These are phyloP conservation scores for Lindbergichthys nudifrons DNA, from an alignment of 2,797 vertebrate species.

Conservation along the genomic window DNA sequence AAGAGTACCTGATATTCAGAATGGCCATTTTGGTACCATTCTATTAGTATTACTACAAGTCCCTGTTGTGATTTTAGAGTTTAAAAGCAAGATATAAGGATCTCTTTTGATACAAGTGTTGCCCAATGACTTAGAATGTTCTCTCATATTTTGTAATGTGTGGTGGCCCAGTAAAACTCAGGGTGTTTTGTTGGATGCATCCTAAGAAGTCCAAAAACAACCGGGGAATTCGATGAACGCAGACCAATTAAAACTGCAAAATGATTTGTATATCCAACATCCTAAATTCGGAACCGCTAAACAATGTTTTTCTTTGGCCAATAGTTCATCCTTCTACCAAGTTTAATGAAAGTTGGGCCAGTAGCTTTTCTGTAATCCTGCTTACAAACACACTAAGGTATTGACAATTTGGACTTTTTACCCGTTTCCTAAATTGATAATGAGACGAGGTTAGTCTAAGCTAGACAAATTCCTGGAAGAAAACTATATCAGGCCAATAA, in stretches of 20 bases:
- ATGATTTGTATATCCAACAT: too few species aligned
- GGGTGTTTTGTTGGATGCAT: too few species aligned
- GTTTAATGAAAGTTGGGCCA: too few species aligned
- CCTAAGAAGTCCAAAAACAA: not conserved
- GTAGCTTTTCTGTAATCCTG: too few species aligned
- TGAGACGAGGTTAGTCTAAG: not conserved
- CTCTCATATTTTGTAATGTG: too few species aligned
- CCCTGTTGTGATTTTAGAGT: not conserved
- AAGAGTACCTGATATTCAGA: conserved; percentile 25
- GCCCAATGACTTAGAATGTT: not conserved
- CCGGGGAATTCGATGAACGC: too few species aligned
- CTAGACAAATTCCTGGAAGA: not conserved
- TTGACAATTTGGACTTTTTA: not conserved
- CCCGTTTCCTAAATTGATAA: not conserved
- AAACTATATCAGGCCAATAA: not conserved
- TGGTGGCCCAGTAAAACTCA: too few species aligned
- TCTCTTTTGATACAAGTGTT: not conserved
- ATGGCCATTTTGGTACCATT: conserved; percentile 20
- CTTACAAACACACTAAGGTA: not conserved
- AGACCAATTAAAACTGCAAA: too few species aligned
- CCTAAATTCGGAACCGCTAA: too few species aligned
- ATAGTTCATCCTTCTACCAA: too few species aligned
- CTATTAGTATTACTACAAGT: not conserved
- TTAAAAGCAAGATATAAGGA: not conserved
- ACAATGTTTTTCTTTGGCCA: too few species aligned